Evolutionary conservation across 1,140 invertebrate genomes (phyloP), one percentile per base, ranked within the genome.

Genomic region (Zophobas atratus): DNA sequence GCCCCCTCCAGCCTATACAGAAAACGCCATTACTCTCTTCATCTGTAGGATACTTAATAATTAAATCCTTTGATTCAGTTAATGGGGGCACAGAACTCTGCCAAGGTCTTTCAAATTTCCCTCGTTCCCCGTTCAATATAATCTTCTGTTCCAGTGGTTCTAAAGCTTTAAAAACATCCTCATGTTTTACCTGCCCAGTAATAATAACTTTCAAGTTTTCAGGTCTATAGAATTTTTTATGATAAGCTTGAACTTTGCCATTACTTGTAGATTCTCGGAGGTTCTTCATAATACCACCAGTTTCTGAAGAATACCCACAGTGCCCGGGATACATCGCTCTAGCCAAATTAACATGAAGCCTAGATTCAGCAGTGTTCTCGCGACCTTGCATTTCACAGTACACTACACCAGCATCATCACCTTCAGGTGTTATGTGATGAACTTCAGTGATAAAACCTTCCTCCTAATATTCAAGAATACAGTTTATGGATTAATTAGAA

Each of bases 341-440:
- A 2, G 90, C 82, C 84, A 96, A 86, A 80, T 90, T 90, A 55
- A 91, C 86, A 80, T 93, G 88, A 75, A 89, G 87, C 75, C 91
- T 86, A 79, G 90, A 91, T 85, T 95, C 93, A n/a, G 93, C 94
- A 49, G 89, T 91, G 85, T 97, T 96, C 87, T 97, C 95, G 35
- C 90, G 82, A 33, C 93, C 93, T 85, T 98, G 96, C 94, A 98
- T 97, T 89, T 98, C 96, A 87, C 94, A 96, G 85, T 98, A 98
- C 0, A 98, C 96, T 38, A 98, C 94, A 41, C 97, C 97, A 41
- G 93, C 95, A 90, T 98, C 93, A 81, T 96, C 92, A 1, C 96
- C 97, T 78, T 95, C 91, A 1, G 92, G 93, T 84, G 94, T 96
- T 57, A 98, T 90, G 85, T 98, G 96, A 87, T 98, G 95, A 1